phyloP scores from a whole-genome alignment of 2,113 vertebrate genomes.

The Rhinopomastus cyanomelas region DNA sequence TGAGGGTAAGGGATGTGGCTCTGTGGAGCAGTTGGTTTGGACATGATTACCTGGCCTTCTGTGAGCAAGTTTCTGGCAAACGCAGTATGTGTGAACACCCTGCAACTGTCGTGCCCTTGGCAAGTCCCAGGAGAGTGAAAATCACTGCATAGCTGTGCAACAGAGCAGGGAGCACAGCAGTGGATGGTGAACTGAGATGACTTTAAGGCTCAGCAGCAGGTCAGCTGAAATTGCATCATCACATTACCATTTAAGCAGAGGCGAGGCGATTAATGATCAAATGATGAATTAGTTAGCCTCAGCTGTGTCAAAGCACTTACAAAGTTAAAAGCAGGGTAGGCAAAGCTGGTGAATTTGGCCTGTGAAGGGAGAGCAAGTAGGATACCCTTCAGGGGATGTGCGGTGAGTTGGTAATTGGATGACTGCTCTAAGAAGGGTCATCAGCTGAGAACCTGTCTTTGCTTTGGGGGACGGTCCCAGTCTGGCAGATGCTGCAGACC shows the following conservation, averaged over 20 bases:
- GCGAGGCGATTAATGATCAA: background rate
- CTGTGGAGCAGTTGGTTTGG: background rate
- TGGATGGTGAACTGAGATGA: background rate
- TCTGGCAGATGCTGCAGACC: background rate
- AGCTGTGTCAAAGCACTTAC: background rate
- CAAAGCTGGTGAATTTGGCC: background rate
- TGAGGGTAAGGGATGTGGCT: background rate
- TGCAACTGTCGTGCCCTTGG: background rate
- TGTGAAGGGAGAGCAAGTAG: background rate
- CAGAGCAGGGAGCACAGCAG: background rate
- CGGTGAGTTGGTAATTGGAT: background rate
- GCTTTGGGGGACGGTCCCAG: rapidly evolving
- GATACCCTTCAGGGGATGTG: background rate
- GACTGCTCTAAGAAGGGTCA: background rate
- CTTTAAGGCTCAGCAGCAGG: constrained; percentile 1
- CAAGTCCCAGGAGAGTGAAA: background rate
- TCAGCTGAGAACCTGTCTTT: background rate
- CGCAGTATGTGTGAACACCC: background rate
- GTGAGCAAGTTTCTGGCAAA: background rate
- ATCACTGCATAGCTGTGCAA: background rate
- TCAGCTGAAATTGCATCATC: background rate
- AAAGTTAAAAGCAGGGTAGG: background rate
- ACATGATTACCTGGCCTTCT: background rate
- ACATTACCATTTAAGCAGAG: constrained; percentile 1
- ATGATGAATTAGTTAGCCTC: background rate